Evolutionary conservation across 2,113 vertebrate species (phyloP).

Genomic region (Zootoca vivipara): DNA sequence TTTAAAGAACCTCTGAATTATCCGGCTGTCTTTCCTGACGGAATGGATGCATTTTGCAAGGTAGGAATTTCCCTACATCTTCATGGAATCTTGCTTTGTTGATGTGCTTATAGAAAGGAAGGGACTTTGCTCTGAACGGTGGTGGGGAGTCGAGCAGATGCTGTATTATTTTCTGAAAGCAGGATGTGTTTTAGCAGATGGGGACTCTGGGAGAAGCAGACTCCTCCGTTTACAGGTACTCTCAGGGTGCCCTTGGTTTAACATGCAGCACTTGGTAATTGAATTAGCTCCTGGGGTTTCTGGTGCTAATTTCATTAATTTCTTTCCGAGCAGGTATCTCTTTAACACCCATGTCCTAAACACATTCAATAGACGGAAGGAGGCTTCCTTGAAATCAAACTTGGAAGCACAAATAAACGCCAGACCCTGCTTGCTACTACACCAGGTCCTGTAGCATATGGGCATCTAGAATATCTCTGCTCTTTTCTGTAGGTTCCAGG

Average conservation of each 20-base stretch:
- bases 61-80: conserved; percentile 46
- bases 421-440: neutral
- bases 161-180: neutral
- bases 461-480: neutral
- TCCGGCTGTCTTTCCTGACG: conserved; percentile 45
- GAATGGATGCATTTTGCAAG: conserved; percentile 38
- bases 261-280: conserved; percentile 47
- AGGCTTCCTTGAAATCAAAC: neutral
- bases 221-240: conserved; percentile 34
- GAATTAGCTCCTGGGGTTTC: conserved; percentile 40
- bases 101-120: neutral
- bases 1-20: conserved; percentile 59
- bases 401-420: neutral
- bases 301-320: conserved; percentile 64
- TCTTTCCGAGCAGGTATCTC: conserved; percentile 57
- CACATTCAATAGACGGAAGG: neutral
- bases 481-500: neutral
- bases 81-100: neutral
- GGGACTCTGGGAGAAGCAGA: neutral
- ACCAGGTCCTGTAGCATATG: neutral
- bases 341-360: neutral
- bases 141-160: neutral
- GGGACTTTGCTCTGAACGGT: neutral
- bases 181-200: neutral
- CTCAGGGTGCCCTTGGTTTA: conserved; percentile 19